phyloP scores from a whole-genome alignment of 2,888 invertebrate genomes.

The Polymixis flavicincta region DNA sequence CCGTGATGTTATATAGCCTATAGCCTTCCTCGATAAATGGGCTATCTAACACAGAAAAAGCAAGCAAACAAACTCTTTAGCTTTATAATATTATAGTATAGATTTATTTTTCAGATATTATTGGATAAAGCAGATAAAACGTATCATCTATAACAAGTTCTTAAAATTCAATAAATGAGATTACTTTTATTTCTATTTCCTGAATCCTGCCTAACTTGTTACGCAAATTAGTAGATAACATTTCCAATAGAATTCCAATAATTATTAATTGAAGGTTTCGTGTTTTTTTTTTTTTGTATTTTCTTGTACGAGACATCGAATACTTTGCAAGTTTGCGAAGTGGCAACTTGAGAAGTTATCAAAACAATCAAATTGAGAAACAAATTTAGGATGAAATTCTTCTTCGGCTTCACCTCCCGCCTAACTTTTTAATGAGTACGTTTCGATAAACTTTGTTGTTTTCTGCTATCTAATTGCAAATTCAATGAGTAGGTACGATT shows the following conservation, averaged over 20 bases:
- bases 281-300: slow-evolving; percentile 1
- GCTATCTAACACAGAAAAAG: no score
- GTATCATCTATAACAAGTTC: slow-evolving; percentile 13
- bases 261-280: slow-evolving; percentile 3
- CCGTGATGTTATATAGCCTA: no score
- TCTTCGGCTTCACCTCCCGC: not conserved
- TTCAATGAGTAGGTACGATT: not conserved
- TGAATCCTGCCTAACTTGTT: slow-evolving; percentile 18
- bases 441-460: slow-evolving; percentile 26
- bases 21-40: no score
- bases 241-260: slow-evolving; percentile 19
- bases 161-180: slow-evolving; percentile 6
- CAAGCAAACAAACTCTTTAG: no score
- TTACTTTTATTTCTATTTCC: slow-evolving; percentile 34
- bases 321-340: slow-evolving; percentile 15
- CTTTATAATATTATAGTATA: no score
- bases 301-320: slow-evolving; percentile 13
- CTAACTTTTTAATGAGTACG: slow-evolving; percentile 34
- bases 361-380: slow-evolving; percentile 34
- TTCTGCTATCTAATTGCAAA: slow-evolving; percentile 4
- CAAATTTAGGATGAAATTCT: slow-evolving; percentile 38
- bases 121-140: not conserved
- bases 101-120: not conserved
- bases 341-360: slow-evolving; percentile 4
- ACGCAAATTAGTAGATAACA: slow-evolving; percentile 34